A percentile compares a stretch with the other conserved stretches of the same genome.
phyloP scores from a whole-genome alignment of 1,140 invertebrate genomes.

The Aphis craccivora region DNA sequence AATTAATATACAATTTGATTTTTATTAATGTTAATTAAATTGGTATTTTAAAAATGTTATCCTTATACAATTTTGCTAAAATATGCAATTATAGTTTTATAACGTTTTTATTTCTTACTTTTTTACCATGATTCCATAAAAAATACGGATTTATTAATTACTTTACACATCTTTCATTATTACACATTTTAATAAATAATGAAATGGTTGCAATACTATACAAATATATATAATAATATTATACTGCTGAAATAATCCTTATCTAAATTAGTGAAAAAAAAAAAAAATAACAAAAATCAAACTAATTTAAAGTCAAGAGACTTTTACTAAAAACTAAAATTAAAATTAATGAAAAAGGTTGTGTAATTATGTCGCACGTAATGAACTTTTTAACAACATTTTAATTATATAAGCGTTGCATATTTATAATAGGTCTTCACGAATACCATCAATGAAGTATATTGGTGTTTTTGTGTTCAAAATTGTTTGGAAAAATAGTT shows the following conservation, averaged over 20 bases:
- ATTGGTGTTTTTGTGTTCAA: neutral
- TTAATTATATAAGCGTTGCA: neutral
- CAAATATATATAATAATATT: neutral
- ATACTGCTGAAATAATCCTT: neutral
- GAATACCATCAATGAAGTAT: neutral
- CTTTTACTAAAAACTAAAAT: neutral
- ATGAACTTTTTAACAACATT: neutral
- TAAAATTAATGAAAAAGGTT: neutral
- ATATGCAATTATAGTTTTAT: too few relatives aligned
- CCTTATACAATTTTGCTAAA: too few relatives aligned
- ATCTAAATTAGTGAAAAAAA: neutral
- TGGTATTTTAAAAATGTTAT: too few relatives aligned
- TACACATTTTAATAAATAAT: too few relatives aligned
- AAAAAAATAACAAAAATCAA: neutral
- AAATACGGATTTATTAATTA: too few relatives aligned
- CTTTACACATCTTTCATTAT: too few relatives aligned
- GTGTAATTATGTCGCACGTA: neutral
- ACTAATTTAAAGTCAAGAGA: neutral
- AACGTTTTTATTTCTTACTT: too few relatives aligned
- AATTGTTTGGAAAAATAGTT: neutral
- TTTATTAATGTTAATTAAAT: too few relatives aligned
- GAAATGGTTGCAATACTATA: too few relatives aligned
- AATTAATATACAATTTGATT: too few relatives aligned
- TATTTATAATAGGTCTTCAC: neutral
- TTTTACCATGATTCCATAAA: too few relatives aligned